Percentiles rank a stretch among this genome's conserved stretches.
These are phyloP conservation scores for Thryonomys swinderianus DNA, from an alignment of 2,113 vertebrate genomes.

Conservation along the genomic window DNA sequence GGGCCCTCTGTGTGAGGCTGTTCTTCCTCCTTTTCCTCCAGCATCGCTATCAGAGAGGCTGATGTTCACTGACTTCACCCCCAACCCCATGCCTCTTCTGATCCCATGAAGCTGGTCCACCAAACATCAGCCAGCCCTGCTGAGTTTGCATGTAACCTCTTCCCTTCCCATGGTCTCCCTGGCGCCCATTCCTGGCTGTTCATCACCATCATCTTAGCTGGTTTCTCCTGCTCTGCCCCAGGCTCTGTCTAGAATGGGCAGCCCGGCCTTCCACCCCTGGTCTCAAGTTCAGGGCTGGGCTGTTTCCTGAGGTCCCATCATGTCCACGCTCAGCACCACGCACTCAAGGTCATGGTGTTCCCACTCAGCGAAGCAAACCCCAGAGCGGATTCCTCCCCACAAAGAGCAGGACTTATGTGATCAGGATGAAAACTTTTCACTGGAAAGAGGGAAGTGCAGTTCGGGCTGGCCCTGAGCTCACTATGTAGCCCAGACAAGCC, in stretches of 20 bases:
- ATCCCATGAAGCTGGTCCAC: background rate
- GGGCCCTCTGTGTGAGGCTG: rapidly evolving
- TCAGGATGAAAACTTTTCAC: background rate
- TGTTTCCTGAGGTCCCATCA: background rate
- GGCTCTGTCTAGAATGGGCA: background rate
- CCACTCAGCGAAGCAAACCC: background rate
- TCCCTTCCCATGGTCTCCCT: background rate
- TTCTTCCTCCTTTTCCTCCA: background rate
- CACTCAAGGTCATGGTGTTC: rapidly evolving
- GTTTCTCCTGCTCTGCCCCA: background rate
- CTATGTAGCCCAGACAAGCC: too few species aligned
- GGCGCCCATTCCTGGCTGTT: rapidly evolving
- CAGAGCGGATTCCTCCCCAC: background rate
- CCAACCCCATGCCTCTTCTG: background rate
- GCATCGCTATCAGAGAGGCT: rapidly evolving
- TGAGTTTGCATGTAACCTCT: background rate
- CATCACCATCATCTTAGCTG: rapidly evolving
- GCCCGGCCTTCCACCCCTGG: rapidly evolving
- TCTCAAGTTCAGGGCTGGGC: rapidly evolving
- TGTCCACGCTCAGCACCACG: background rate
- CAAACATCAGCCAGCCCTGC: background rate
- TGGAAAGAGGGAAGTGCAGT: background rate
- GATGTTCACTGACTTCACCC: rapidly evolving
- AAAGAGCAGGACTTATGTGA: background rate
- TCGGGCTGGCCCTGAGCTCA: too few species aligned